Percentiles rank a stretch among this genome's conserved stretches.
Evolutionary conservation across 2,113 vertebrate species (phyloP).

Genomic region (Lagopus leucura): DNA sequence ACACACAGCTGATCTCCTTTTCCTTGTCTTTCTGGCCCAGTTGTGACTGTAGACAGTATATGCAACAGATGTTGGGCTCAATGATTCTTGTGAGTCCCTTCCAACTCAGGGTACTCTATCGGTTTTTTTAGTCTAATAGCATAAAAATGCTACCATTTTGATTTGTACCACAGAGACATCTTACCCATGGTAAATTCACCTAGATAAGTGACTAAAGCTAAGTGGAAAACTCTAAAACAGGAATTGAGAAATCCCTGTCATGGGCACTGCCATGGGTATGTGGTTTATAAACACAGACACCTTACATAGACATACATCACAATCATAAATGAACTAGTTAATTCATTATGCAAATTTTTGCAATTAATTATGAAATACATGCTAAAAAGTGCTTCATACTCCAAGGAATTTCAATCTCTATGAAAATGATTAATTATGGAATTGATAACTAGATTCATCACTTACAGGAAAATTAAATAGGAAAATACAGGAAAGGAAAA

Average conservation of each 20-base stretch:
- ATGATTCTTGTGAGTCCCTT: neutral
- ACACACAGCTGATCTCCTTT: neutral
- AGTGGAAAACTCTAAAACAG: neutral
- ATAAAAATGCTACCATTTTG: neutral
- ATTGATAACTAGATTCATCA: neutral
- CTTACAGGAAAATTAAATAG: neutral
- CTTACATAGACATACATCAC: neutral
- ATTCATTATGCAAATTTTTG: conserved; percentile 26
- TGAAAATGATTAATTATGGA: neutral
- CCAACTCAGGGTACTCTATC: neutral
- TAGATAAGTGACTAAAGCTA: neutral
- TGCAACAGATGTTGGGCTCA: neutral
- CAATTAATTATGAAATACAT: conserved; percentile 31
- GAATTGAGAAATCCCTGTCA: neutral
- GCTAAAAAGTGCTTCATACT: conserved; percentile 4
- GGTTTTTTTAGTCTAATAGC: neutral
- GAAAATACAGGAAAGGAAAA: conserved; percentile 1
- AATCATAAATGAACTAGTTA: neutral
- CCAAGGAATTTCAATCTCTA: conserved; percentile 6
- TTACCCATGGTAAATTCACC: neutral
- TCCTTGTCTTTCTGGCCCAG: neutral
- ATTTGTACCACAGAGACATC: neutral
- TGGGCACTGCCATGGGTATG: neutral
- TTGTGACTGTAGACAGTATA: neutral
- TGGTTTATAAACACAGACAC: neutral